These are phyloP conservation scores for Glaucomys volans DNA, from an alignment of 2,113 vertebrate genomes.

Conservation along the genomic window DNA sequence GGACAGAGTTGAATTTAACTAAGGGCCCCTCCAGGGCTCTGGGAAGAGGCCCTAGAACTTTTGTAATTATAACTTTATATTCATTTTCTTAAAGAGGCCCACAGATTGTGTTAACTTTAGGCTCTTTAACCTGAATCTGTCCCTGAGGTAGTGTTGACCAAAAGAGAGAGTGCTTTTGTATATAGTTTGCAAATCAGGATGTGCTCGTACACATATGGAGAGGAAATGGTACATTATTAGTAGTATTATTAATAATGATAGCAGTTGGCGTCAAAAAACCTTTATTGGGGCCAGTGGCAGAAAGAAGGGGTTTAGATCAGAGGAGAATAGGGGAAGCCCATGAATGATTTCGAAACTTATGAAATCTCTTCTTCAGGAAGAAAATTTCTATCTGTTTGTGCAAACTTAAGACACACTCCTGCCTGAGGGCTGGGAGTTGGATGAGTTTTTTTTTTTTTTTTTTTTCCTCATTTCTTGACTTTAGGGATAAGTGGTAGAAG, in stretches of 20 bases:
- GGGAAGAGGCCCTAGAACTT: background rate
- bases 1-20: background rate
- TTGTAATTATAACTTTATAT: slow-evolving; percentile 26
- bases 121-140: background rate
- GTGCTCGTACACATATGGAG: background rate
- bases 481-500: background rate
- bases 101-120: background rate
- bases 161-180: background rate
- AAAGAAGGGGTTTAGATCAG: background rate
- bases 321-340: background rate
- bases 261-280: background rate
- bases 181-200: background rate
- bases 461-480: slow-evolving; percentile 52
- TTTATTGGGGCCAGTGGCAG: background rate
- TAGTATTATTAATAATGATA: slow-evolving; percentile 21
- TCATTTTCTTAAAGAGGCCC: slow-evolving; percentile 14
- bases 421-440: background rate
- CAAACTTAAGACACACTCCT: slow-evolving; percentile 10
- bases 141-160: background rate
- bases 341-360: background rate
- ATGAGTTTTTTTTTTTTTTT: background rate
- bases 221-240: background rate
- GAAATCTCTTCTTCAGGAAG: background rate
- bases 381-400: slow-evolving; percentile 27
- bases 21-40: background rate